Conservation (phyloP, 1,140 invertebrate species). For the Caenorhabditis briggsae region DNA sequence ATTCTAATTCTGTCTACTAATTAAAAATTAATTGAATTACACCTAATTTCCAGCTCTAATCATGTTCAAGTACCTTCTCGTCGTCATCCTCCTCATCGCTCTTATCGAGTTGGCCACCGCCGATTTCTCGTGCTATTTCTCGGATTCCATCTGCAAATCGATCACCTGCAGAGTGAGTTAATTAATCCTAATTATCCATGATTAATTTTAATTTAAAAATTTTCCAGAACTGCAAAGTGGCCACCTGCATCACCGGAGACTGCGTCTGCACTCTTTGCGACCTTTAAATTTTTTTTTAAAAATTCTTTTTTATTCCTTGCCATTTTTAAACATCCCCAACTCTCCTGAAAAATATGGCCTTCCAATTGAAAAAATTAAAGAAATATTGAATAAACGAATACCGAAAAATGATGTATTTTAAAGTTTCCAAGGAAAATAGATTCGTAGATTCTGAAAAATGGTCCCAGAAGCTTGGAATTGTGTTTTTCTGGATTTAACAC, state of each 20-base stretch:
- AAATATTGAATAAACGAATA: too few species aligned
- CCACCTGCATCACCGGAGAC: slow-evolving; percentile 61
- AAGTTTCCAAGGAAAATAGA: too few species aligned
- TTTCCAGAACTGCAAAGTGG: slow-evolving; percentile 61
- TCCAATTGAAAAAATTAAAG: too few species aligned
- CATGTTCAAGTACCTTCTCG: slow-evolving; percentile 60
- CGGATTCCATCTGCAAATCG: slow-evolving; percentile 54
- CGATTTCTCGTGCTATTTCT: slow-evolving; percentile 60
- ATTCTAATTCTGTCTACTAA: background rate
- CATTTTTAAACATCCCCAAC: background rate
- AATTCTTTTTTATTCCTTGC: background rate
- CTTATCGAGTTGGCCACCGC: slow-evolving; percentile 41
- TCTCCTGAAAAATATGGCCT: too few species aligned
- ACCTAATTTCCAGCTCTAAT: background rate
- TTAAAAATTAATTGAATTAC: background rate
- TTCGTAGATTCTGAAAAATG: too few species aligned
- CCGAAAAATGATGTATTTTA: too few species aligned
- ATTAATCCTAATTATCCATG: background rate
- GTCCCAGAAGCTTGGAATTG: too few species aligned
- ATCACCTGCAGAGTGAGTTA: slow-evolving; percentile 57
- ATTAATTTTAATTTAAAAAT: background rate
- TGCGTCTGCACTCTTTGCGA: slow-evolving; percentile 61
- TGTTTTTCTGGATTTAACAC: too few species aligned
- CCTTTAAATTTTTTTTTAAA: background rate
- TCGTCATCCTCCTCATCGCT: slow-evolving; percentile 60